Evolutionary conservation across 2,113 vertebrate species (phyloP).

Genomic region (Pseudopipra pipra): DNA sequence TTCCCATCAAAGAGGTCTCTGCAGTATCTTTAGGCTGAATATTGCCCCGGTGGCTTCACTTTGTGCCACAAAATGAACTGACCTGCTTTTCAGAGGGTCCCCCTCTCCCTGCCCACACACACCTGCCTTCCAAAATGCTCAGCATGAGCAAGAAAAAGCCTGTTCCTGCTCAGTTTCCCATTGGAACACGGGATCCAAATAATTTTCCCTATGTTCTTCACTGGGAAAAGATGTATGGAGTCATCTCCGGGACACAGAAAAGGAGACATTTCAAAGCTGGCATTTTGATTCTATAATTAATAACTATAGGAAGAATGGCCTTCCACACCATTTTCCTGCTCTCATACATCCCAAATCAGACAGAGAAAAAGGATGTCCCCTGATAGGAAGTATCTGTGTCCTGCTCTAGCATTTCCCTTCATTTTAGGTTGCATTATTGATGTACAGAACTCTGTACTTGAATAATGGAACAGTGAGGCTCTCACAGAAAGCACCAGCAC

Average conservation of each 20-base stretch:
- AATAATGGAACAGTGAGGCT: constrained; percentile 57
- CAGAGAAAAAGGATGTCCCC: constrained; percentile 6
- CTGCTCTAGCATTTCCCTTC: constrained; percentile 13
- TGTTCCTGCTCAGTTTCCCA: not conserved
- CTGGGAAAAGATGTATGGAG: not conserved
- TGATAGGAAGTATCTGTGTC: constrained; percentile 32
- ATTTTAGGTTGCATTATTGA: constrained; percentile 61
- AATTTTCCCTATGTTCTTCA: not conserved
- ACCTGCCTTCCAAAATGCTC: not conserved
- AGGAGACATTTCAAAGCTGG: not conserved
- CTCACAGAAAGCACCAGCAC: constrained; percentile 1
- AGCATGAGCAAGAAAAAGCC: not conserved
- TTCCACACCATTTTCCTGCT: not conserved
- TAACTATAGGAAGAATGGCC: not conserved
- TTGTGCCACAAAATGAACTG: not conserved
- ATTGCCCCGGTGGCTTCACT: not conserved
- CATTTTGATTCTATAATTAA: constrained; percentile 12
- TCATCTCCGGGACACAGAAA: not conserved
- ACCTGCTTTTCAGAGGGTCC: not conserved
- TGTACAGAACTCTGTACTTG: constrained; percentile 31
- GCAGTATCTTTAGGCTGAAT: not conserved
- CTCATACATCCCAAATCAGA: constrained; percentile 10
- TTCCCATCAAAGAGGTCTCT: not conserved
- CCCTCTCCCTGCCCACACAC: not conserved
- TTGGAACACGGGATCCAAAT: not conserved